phyloP scores from a whole-genome alignment of 2,888 invertebrate genomes.

The Mechanitis messenoides region DNA sequence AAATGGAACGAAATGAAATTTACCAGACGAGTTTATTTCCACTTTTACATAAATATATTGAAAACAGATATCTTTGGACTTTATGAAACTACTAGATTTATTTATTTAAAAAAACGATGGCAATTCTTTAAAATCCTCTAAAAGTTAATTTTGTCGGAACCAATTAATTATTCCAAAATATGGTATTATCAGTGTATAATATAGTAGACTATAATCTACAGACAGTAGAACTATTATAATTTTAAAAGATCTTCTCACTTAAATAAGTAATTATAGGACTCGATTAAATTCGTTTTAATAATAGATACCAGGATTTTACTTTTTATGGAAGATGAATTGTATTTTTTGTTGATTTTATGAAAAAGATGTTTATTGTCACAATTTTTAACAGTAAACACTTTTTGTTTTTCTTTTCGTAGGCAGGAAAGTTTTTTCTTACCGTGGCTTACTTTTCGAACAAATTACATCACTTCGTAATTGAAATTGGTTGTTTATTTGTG shows the following conservation, averaged over 20 bases:
- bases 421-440: conserved; percentile 45
- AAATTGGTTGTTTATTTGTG: conserved; percentile 35
- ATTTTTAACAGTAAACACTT: conserved; percentile 19
- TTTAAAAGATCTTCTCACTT: too few relatives aligned
- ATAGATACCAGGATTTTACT: too few relatives aligned
- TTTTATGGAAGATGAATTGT: background rate
- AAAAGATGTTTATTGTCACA: background rate
- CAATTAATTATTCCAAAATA: too few relatives aligned
- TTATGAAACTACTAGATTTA: background rate
- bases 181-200: too few relatives aligned
- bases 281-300: too few relatives aligned
- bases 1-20: conserved; percentile 20
- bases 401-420: conserved; percentile 24
- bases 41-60: conserved; percentile 5
- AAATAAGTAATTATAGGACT: too few relatives aligned
- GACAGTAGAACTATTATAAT: too few relatives aligned
- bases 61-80: background rate
- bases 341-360: background rate
- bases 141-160: too few relatives aligned
- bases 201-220: too few relatives aligned
- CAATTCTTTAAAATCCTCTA: too few relatives aligned
- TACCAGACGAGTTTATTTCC: conserved; percentile 16
- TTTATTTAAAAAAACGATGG: background rate
- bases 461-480: conserved; percentile 58
- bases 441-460: conserved; percentile 59